Conservation (phyloP, 2,113 vertebrate species). For the Petroica traversi region DNA sequence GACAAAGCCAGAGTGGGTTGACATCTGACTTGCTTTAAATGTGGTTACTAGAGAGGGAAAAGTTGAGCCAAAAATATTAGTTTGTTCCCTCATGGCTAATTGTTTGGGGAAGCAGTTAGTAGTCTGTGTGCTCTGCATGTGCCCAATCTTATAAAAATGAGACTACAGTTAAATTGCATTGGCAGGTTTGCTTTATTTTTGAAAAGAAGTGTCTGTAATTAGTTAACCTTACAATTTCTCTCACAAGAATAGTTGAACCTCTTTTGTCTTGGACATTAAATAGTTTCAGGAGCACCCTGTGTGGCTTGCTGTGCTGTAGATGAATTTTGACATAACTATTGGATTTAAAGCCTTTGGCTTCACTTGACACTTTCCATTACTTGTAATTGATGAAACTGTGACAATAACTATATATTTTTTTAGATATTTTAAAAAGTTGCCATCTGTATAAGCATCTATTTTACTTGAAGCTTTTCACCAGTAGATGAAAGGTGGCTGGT, state of each 20-base stretch:
- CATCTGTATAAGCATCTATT: background rate
- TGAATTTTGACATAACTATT: background rate
- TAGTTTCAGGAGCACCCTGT: background rate
- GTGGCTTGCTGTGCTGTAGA: background rate
- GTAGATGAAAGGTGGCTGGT: background rate
- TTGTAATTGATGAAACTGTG: background rate
- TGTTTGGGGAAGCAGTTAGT: background rate
- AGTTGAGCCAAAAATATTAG: background rate
- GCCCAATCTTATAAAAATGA: background rate
- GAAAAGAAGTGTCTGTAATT: background rate
- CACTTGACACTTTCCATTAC: background rate
- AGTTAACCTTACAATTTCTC: background rate
- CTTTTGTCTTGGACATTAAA: background rate
- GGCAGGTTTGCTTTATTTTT: background rate
- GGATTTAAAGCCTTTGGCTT: background rate
- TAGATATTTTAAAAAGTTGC: background rate
- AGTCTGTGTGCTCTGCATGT: background rate
- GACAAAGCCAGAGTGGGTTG: background rate
- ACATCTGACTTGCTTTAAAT: background rate
- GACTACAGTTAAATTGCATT: background rate
- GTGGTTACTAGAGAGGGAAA: conserved; percentile 1
- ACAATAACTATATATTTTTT: background rate
- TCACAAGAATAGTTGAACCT: background rate
- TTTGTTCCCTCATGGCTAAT: background rate
- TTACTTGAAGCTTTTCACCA: background rate